phyloP scores from a whole-genome alignment of 1,140 invertebrate species.

The Drosophila willistoni region DNA sequence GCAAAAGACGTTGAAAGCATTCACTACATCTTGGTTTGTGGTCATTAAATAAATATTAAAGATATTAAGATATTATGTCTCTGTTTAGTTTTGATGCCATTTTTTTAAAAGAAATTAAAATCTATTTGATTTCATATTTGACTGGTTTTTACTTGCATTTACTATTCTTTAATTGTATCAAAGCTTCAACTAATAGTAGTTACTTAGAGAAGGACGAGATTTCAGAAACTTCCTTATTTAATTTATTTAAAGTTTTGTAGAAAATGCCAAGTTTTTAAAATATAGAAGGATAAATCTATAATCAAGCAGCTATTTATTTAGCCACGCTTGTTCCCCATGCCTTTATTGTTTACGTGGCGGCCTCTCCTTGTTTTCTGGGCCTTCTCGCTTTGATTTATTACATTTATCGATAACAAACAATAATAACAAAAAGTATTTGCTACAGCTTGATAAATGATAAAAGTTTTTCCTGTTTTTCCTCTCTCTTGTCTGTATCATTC shows the following conservation, averaged over 20 bases:
- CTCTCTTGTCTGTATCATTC: background rate
- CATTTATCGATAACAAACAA: conserved; percentile 52
- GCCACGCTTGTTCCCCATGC: conserved; percentile 28
- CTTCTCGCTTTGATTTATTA: conserved; percentile 68
- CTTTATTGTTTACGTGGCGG: conserved; percentile 59
- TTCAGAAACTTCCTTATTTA: too few species aligned
- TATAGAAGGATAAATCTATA: background rate
- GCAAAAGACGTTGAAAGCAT: too few species aligned
- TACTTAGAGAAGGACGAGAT: too few species aligned
- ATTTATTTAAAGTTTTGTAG: background rate
- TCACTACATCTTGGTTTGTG: too few species aligned
- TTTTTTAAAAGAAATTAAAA: too few species aligned
- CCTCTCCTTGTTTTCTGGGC: background rate
- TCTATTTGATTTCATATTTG: too few species aligned
- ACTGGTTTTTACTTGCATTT: too few species aligned
- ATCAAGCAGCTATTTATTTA: background rate
- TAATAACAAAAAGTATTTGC: conserved; percentile 33
- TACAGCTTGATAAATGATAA: conserved; percentile 69
- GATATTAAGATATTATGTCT: too few species aligned
- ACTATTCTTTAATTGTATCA: too few species aligned
- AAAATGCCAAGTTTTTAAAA: background rate
- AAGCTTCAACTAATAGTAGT: too few species aligned
- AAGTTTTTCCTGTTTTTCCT: conserved; percentile 57
- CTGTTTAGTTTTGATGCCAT: too few species aligned
- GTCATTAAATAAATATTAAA: too few species aligned